A percentile compares a stretch with the other conserved stretches of the same genome.
Evolutionary conservation across 2,888 invertebrate species (phyloP).

Genomic region (Agelastica alni): DNA sequence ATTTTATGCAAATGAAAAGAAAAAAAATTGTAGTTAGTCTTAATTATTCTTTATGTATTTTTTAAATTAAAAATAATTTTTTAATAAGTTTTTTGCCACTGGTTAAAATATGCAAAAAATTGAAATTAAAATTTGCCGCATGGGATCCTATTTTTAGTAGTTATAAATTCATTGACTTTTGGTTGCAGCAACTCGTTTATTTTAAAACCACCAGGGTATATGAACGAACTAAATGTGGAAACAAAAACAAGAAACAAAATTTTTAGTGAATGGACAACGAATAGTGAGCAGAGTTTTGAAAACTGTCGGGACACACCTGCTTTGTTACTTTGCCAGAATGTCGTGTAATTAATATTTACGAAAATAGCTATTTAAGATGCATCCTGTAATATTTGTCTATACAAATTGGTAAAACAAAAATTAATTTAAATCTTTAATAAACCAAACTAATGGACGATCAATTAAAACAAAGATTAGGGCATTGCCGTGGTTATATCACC

Average conservation of each 20-base stretch:
- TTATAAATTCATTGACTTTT: not conserved
- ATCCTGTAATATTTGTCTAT: slow-evolving; percentile 10
- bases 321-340: slow-evolving; percentile 14
- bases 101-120: too few species aligned
- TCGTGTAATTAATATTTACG: slow-evolving; percentile 5
- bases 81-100: too few species aligned
- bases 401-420: too few species aligned
- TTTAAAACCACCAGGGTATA: slow-evolving; percentile 2
- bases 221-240: not conserved
- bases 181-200: slow-evolving; percentile 5
- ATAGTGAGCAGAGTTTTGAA: slow-evolving; percentile 2
- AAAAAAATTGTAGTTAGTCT: too few species aligned
- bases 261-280: slow-evolving; percentile 10
- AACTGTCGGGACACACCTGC: slow-evolving; percentile 7
- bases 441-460: too few species aligned
- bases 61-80: too few species aligned
- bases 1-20: too few species aligned
- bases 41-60: too few species aligned
- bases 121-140: too few species aligned
- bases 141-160: not conserved
- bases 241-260: not conserved
- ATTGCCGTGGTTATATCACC: too few species aligned
- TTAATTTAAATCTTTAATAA: too few species aligned
- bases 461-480: too few species aligned
- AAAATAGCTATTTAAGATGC: slow-evolving; percentile 1